These are phyloP conservation scores for Cistogaster globosa DNA, from an alignment of 2,888 invertebrate genomes.

Conservation along the genomic window DNA sequence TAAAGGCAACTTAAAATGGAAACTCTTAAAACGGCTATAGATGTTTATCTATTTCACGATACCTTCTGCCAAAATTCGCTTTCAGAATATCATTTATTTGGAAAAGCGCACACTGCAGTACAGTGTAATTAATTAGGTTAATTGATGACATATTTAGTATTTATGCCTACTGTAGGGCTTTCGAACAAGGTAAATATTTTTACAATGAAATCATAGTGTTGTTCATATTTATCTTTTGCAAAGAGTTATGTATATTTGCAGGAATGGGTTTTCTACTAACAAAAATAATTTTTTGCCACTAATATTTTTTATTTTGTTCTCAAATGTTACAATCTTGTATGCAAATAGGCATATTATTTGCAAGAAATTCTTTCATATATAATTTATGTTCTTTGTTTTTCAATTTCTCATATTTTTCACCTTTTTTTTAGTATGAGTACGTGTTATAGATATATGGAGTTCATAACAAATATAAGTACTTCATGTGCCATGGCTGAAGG, in stretches of 20 bases:
- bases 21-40: too few relatives aligned
- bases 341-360: constrained; percentile 36
- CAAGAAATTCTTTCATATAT: constrained; percentile 53
- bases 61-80: too few relatives aligned
- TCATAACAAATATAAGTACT: constrained; percentile 63
- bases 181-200: neutral
- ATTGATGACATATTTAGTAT: too few relatives aligned
- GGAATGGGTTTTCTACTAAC: neutral
- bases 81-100: neutral
- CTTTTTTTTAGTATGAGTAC: constrained; percentile 49
- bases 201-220: constrained; percentile 34
- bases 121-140: too few relatives aligned
- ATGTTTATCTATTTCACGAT: too few relatives aligned
- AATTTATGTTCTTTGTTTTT: constrained; percentile 63
- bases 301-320: neutral
- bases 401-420: constrained; percentile 15
- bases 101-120: too few relatives aligned
- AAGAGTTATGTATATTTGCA: neutral
- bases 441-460: constrained; percentile 62
- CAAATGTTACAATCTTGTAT: constrained; percentile 35
- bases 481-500: constrained; percentile 66
- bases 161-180: neutral
- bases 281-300: neutral
- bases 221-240: neutral
- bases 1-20: too few relatives aligned